Base-by-base conservation (phyloP, 2,888 invertebrate species). In the Plebejus anna region DNA sequence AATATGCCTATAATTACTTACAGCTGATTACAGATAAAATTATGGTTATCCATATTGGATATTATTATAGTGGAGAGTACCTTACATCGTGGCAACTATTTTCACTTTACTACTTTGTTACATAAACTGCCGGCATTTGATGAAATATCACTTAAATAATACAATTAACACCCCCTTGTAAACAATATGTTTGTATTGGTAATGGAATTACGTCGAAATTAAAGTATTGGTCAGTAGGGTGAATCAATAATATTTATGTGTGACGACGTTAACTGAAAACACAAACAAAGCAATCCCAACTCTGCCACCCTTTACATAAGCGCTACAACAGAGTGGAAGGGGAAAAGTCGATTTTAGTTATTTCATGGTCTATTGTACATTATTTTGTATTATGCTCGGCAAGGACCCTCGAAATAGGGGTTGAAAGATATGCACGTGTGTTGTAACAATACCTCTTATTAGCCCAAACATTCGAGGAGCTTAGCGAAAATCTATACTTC, bases 221-320 rank as follows among this genome's bases (percentile, higher is more conserved):
- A 88, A 82, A 87, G 86, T 86, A 85, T 82, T 78, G 88, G 89
- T 87, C 89, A 89, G 79, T 13, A 72, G 75, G 84, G 84, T 83
- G 83, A 84, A 88, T 90, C 89, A 87, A 90, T 89, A 87, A 83
- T 83, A 85, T 87, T 89, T 88, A 88, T 81, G 84, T 85, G 84
- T 83, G 84, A 85, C 83, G 83, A 76, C 11, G 5, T 28, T 32
- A 73, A 32, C 32, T 73, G 32, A 51, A 6, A 6, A 55, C 7
- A 38, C 36, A 2, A 51, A 61, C 11, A n/a, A 57, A 22, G 13
- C 13, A 57, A 38, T 55, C 11, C 13, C 51, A 76, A 55, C 70
- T 55, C 13, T 70, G 13, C 1, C 2, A 11, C 2, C 5, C 11
- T 66, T 13, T 13, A 32, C 4, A 66, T 36, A 66, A 66, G 66